Base-by-base conservation (phyloP, 2,888 invertebrate species). In the Notodonta ziczac region DNA sequence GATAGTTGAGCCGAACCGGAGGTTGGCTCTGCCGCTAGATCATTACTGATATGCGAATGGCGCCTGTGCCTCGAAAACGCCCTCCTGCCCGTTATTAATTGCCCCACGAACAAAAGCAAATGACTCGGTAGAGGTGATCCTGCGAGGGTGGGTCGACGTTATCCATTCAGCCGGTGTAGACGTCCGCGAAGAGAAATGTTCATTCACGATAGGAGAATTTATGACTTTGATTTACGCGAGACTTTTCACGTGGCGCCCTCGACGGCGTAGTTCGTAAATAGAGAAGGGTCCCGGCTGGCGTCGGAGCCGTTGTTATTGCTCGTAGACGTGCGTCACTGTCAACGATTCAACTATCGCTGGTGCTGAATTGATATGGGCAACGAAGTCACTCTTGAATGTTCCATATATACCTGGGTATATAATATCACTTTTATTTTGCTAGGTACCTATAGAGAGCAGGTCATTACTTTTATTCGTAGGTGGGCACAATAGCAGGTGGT, bases 201-300 rank as follows among this genome's bases (percentile, higher is more conserved):
- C 92, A 91, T 91, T 91, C 91, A 91, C 90, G 92, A 92, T 93
- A 92, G 90, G 83, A 87, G 88, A 90, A 93, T 93, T 93, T 92
- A 92, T 92, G 91, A 88, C 89, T 90, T 91, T 91, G 91, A 92
- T 92, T 92, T 92, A 91, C 89, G 90, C 84, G 83, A 83, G 88
- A 90, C 84, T 91, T 91, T 90, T 90, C 89, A 86, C 89, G 86
- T 86, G 83, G 85, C 82, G 81, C 85, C 85, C 85, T 84, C 84
- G 76, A 79, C 76, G 72, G 78, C 77, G 73, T 81, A 83, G 80
- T 80, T 78, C 78, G 81, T 88, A 90, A 90, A 91, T 89, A 90
- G 87, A 87, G 84, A 85, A 90, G 90, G 89, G 89, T 89, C 89
- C 66, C 64, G 57, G 80, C 80, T 88, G 91, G 90, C 88, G 85